These are phyloP conservation scores for Grantiella picta DNA, from an alignment of 2,113 vertebrate genomes.

Conservation along the genomic window DNA sequence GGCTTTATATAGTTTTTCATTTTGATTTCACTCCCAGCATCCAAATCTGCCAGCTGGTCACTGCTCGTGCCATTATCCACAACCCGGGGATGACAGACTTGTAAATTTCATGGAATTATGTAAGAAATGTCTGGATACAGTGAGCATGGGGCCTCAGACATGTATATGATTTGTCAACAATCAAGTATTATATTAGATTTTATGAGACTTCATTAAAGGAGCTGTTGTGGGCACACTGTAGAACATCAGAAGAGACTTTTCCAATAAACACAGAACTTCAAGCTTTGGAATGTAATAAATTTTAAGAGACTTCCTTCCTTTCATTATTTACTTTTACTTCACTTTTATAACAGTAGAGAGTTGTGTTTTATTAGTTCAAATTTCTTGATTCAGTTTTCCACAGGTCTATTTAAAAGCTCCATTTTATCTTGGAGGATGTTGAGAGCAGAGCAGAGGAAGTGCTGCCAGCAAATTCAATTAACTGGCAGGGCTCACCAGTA, in stretches of 20 bases:
- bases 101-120: constrained; percentile 41
- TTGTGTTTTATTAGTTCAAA: constrained; percentile 84
- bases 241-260: constrained; percentile 88
- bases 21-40: constrained; percentile 40
- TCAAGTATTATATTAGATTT: constrained; percentile 85
- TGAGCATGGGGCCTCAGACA: constrained; percentile 28
- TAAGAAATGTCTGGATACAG: constrained; percentile 30
- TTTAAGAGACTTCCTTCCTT: constrained; percentile 90
- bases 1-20: constrained; percentile 47
- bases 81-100: constrained; percentile 13
- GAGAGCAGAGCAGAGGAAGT: constrained; percentile 74
- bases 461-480: constrained; percentile 81
- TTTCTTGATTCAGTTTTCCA: constrained; percentile 81
- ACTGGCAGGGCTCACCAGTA: constrained; percentile 74
- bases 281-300: constrained; percentile 91
- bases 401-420: constrained; percentile 78
- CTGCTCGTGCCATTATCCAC: constrained; percentile 17
- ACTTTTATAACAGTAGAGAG: constrained; percentile 80
- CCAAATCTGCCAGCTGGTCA: constrained; percentile 54
- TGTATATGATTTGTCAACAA: constrained; percentile 81
- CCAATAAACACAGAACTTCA: constrained; percentile 80
- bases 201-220: constrained; percentile 89
- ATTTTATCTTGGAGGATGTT: constrained; percentile 80
- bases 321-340: constrained; percentile 86
- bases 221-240: constrained; percentile 80